These are phyloP conservation scores for Polyodon spathula DNA, from an alignment of 2,113 vertebrate genomes.

Conservation along the genomic window DNA sequence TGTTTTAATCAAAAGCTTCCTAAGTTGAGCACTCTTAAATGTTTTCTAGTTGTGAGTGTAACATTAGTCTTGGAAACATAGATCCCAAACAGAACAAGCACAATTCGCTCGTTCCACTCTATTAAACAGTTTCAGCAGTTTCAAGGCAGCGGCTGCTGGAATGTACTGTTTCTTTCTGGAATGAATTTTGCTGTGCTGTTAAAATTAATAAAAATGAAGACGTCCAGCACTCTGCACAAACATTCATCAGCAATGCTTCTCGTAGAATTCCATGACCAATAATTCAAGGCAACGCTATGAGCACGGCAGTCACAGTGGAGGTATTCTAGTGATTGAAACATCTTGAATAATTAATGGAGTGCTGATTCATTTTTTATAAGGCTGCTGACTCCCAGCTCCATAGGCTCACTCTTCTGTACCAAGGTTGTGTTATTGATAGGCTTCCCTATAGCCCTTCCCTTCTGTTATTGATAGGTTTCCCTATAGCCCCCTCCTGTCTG, in stretches of 20 bases:
- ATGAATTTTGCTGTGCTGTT: neutral
- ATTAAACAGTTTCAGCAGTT: too few species aligned
- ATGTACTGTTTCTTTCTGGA: too few species aligned
- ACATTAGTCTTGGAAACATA: too few species aligned
- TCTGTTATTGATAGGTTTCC: neutral
- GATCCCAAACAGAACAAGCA: too few species aligned
- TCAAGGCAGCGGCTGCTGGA: too few species aligned
- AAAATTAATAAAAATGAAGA: neutral
- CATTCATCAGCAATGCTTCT: conserved; percentile 50
- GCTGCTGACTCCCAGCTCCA: conserved; percentile 34
- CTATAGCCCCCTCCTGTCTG: neutral
- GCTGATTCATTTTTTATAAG: conserved; percentile 51
- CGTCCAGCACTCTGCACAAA: conserved; percentile 20
- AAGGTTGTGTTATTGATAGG: conserved; percentile 13
- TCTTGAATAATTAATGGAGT: conserved; percentile 63
- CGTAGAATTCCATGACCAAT: conserved; percentile 49
- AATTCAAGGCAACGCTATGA: conserved; percentile 50
- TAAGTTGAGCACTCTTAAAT: too few species aligned
- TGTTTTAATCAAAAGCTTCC: too few species aligned
- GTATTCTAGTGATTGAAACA: conserved; percentile 59
- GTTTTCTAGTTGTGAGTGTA: too few species aligned
- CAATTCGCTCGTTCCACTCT: too few species aligned
- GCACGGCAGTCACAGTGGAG: conserved; percentile 45
- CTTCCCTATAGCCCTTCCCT: too few species aligned
- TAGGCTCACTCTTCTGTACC: conserved; percentile 49